Base-by-base conservation (phyloP, 35 echinoderm and acorn worm species). In the Apostichopus californicus region DNA sequence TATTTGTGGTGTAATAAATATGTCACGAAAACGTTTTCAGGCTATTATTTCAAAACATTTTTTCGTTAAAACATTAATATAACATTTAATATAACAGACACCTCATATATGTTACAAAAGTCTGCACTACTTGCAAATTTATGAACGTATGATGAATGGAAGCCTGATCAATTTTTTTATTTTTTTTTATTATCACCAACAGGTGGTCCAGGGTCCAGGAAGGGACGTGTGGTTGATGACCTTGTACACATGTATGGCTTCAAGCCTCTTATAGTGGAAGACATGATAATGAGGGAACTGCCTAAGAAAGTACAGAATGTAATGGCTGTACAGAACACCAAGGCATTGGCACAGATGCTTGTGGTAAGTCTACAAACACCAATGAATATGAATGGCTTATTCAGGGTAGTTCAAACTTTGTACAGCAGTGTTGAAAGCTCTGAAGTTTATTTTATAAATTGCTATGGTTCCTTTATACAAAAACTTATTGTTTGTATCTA, bases 271-370 rank as follows among this genome's bases (percentile, higher is more conserved):
- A 93, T 94, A n/a, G 96, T 92, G 5, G 96, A 98, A 79, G 96
- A 98, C 89, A 63, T 98, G 56, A 94, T 98, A 15, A 55, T 95
- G 17, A 87, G 64, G n/a, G 94, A 98, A 70, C 90, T 98, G 0
- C 96, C 96, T 61, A 98, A 98, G 90, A 98, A 98, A 56, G 94
- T 98, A 56, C 90, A 93, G 55, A 98, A 95, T 89, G 92, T 95
- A 2, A 78, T 93, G 54, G 90, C 96, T 15, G 55, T 91, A 10
- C 86, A 92, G 57, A 98, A 86, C 60, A 98, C 94, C 21, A 98
- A 87, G 86, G 94, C 57, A 77, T 55, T 93, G 20, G 94, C 94
- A 70, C 87, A 95, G 54, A 86, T 95, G 78, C 94, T 95, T 10
- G 77, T 59, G 71, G 94, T 95, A 87, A 77, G 92, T 46, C 34